These are phyloP conservation scores for Syngnathoides biaculeatus DNA, from an alignment of 2,113 vertebrate genomes.

Conservation along the genomic window DNA sequence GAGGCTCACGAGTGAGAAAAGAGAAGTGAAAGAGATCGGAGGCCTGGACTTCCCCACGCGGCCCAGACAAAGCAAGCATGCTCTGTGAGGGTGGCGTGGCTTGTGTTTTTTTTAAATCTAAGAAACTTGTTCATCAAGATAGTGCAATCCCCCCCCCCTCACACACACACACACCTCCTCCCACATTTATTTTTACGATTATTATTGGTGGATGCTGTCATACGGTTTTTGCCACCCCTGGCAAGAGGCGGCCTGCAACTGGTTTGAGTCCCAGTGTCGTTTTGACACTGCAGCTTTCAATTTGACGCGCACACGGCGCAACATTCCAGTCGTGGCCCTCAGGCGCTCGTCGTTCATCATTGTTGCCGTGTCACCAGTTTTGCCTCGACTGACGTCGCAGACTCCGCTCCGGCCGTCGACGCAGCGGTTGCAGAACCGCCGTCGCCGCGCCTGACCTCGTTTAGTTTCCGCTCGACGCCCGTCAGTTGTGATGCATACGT, in stretches of 20 bases:
- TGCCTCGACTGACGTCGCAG: constrained; percentile 9
- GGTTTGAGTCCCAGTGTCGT: neutral
- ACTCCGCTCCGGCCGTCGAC: constrained; percentile 2
- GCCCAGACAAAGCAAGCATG: constrained; percentile 57
- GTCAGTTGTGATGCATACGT: constrained; percentile 21
- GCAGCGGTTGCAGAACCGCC: constrained; percentile 21
- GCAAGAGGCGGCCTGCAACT: neutral
- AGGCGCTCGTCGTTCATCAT: constrained; percentile 12
- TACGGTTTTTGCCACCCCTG: neutral
- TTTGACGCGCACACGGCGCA: constrained; percentile 25
- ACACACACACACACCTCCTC: too few species aligned
- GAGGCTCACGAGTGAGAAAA: constrained; percentile 54
- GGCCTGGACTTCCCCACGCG: constrained; percentile 73
- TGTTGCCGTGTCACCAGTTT: constrained; percentile 26
- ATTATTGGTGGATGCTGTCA: neutral
- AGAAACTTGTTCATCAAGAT: constrained; percentile 58
- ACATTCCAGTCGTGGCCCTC: neutral
- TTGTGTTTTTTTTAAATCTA: constrained; percentile 46
- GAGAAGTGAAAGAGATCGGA: constrained; percentile 76
- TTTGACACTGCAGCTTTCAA: constrained; percentile 20
- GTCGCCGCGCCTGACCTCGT: constrained; percentile 52
- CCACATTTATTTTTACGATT: neutral
- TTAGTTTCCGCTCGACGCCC: constrained; percentile 54
- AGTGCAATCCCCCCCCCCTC: neutral
- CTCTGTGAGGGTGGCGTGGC: constrained; percentile 43